Percentiles rank a stretch among this genome's conserved stretches.
Conservation (phyloP, 2,113 vertebrate species). For the Castor canadensis region DNA sequence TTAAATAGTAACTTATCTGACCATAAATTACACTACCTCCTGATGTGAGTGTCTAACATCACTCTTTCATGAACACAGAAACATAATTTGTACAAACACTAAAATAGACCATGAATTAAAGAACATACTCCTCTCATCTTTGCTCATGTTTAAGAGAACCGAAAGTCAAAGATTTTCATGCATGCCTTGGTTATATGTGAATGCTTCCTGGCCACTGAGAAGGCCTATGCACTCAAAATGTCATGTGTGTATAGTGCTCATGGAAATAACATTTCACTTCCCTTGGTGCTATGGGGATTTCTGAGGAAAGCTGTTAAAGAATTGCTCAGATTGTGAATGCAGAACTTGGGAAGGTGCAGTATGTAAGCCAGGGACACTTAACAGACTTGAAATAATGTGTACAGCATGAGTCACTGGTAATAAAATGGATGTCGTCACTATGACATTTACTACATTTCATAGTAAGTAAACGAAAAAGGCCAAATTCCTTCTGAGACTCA, state of each 20-base stretch:
- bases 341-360: not conserved
- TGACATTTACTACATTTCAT: too few relatives aligned
- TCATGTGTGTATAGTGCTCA: not conserved
- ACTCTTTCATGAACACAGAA: constrained; percentile 36
- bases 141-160: not conserved
- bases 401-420: not conserved
- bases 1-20: constrained; percentile 48
- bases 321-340: not conserved
- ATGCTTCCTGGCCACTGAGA: not conserved
- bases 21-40: constrained; percentile 42
- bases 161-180: not conserved
- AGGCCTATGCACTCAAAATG: not conserved
- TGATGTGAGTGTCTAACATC: constrained; percentile 18
- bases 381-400: not conserved
- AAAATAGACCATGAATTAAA: constrained; percentile 27
- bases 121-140: not conserved
- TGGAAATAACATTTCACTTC: not conserved
- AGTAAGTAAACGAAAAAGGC: accelerated
- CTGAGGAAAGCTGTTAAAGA: not conserved
- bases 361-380: not conserved
- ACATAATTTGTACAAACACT: constrained; percentile 33
- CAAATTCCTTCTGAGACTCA: not conserved
- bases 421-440: not conserved
- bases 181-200: not conserved
- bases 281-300: accelerated